phyloP scores from a whole-genome alignment of 2,797 vertebrate species.

The Cirrhinus molitorella region DNA sequence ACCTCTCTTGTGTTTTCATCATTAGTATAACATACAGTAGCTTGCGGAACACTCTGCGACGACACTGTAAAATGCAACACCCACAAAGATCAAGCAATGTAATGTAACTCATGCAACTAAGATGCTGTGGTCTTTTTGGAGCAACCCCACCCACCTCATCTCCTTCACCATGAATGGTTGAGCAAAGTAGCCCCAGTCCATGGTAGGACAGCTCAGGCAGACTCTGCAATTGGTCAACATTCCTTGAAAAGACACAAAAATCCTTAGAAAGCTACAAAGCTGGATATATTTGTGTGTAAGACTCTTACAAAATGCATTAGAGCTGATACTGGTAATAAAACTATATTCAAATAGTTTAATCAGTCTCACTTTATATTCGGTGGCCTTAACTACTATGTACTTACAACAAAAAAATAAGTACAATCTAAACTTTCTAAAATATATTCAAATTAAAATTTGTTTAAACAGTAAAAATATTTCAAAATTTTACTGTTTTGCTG shows the following conservation, averaged over 20 bases:
- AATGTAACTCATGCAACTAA: neutral
- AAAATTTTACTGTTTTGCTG: too few species aligned
- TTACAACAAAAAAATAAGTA: too few species aligned
- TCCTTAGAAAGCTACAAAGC: neutral
- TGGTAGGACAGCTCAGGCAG: constrained; percentile 88
- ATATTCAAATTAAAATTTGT: too few species aligned
- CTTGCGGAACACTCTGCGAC: constrained; percentile 81
- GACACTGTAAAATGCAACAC: constrained; percentile 72
- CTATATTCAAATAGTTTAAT: neutral
- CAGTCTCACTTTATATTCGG: too few species aligned
- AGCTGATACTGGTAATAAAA: neutral
- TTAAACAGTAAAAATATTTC: too few species aligned
- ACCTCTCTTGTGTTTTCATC: constrained; percentile 75
- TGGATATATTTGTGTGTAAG: neutral
- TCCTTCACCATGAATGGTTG: constrained; percentile 82
- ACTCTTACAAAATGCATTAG: neutral
- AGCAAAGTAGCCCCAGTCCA: constrained; percentile 86
- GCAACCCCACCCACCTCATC: constrained; percentile 78
- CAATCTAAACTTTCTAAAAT: too few species aligned
- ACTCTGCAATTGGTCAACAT: constrained; percentile 73
- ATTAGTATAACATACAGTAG: constrained; percentile 89
- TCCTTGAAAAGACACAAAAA: constrained; percentile 68
- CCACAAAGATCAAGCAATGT: neutral
- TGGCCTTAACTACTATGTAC: too few species aligned
- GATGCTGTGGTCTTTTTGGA: neutral